Conservation (phyloP, 2,797 vertebrate species). For the Epinephelus coioides region DNA sequence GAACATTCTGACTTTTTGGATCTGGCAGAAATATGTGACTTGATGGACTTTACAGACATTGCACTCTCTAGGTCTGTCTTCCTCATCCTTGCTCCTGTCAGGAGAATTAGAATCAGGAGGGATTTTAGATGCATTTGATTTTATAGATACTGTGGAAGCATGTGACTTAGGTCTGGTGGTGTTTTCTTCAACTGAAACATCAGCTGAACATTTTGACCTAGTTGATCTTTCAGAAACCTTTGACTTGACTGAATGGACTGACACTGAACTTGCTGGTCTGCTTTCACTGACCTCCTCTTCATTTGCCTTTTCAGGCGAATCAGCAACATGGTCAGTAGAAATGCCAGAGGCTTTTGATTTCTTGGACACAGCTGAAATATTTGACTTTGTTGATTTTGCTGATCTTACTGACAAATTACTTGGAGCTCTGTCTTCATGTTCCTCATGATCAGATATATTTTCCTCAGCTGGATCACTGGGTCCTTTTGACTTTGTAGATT, state of each 20-base stretch:
- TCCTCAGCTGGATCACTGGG: background rate
- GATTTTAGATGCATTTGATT: slow-evolving; percentile 33
- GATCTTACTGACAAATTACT: slow-evolving; percentile 63
- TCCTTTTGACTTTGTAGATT: slow-evolving; percentile 40
- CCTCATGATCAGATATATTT: slow-evolving; percentile 12
- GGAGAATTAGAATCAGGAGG: slow-evolving; percentile 1
- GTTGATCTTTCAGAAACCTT: slow-evolving; percentile 52
- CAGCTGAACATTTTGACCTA: slow-evolving; percentile 37
- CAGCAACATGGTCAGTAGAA: slow-evolving; percentile 9
- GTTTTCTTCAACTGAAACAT: slow-evolving; percentile 33
- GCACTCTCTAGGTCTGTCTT: slow-evolving; percentile 61
- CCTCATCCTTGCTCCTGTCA: background rate
- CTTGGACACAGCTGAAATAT: slow-evolving; percentile 50
- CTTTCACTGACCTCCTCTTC: slow-evolving; percentile 47
- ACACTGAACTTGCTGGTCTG: slow-evolving; percentile 69
- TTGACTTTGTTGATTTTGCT: slow-evolving; percentile 62
- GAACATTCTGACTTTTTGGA: slow-evolving; percentile 61
- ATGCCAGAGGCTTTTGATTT: slow-evolving; percentile 49
- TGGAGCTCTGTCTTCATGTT: slow-evolving; percentile 35
- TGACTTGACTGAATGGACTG: slow-evolving; percentile 59
- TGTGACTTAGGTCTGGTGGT: slow-evolving; percentile 53
- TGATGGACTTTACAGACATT: slow-evolving; percentile 60
- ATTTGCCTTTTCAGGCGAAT: slow-evolving; percentile 17
- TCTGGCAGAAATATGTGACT: slow-evolving; percentile 65
- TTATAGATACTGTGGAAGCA: slow-evolving; percentile 42